Conservation (phyloP, 2,113 vertebrate genomes). For the Diadophis punctatus region DNA sequence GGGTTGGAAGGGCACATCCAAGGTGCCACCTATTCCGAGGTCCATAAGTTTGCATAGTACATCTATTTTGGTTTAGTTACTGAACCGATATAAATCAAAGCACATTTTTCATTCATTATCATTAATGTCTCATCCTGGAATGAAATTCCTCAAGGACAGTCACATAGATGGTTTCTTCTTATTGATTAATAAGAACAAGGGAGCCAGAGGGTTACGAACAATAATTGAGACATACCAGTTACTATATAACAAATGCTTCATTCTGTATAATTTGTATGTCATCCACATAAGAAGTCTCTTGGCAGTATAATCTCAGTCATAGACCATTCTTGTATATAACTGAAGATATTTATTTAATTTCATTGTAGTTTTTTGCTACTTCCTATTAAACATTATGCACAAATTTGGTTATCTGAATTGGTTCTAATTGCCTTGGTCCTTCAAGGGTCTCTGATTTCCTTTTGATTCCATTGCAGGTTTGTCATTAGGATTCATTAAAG, state of each 20-base stretch:
- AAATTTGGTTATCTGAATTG: background rate
- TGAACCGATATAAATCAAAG: slow-evolving; percentile 32
- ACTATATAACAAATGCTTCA: background rate
- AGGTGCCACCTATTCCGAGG: background rate
- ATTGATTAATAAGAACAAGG: slow-evolving; percentile 18
- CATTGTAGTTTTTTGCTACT: background rate
- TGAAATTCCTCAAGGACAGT: slow-evolving; percentile 3
- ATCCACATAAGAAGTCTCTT: background rate
- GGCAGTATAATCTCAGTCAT: background rate
- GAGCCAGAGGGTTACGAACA: slow-evolving; percentile 11
- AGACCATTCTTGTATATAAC: background rate
- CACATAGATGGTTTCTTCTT: background rate
- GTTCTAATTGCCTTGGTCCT: background rate
- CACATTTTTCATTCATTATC: slow-evolving; percentile 36
- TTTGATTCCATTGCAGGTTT: background rate
- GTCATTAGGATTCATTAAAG: no score
- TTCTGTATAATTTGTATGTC: background rate
- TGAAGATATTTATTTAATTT: background rate
- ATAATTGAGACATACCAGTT: slow-evolving; percentile 1
- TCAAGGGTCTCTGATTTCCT: background rate
- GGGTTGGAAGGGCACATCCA: background rate
- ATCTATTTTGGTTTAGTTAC: slow-evolving; percentile 46
- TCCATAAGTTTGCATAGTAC: background rate
- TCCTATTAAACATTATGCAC: background rate
- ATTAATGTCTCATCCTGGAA: slow-evolving; percentile 29